Conservation (phyloP, 2,888 invertebrate species). For the Lasioglossum oenotherae region DNA sequence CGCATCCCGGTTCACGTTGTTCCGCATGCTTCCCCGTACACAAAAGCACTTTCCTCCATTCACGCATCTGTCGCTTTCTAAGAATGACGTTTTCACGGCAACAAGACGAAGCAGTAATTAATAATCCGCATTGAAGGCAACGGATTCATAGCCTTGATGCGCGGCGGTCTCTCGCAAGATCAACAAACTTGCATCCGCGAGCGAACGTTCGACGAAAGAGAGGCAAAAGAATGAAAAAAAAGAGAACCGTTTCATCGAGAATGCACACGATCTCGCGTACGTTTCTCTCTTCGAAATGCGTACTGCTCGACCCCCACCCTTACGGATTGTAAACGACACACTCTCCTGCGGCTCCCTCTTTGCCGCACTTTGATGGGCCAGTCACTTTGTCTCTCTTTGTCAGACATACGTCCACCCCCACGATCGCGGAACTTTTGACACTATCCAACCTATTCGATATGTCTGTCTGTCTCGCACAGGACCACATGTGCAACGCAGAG, state of each 20-base stretch:
- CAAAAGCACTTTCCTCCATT: slow-evolving; percentile 63
- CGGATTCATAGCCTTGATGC: slow-evolving; percentile 37
- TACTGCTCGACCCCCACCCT: slow-evolving; percentile 57
- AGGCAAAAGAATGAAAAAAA: slow-evolving; percentile 38
- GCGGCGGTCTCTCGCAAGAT: slow-evolving; percentile 39
- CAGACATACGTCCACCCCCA: slow-evolving; percentile 56
- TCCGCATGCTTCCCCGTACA: slow-evolving; percentile 57
- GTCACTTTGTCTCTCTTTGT: slow-evolving; percentile 52
- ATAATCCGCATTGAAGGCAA: slow-evolving; percentile 25
- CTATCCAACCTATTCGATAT: slow-evolving; percentile 60
- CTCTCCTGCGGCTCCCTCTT: slow-evolving; percentile 50
- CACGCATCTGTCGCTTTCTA: slow-evolving; percentile 53
- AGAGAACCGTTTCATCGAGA: slow-evolving; percentile 47
- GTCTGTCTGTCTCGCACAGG: slow-evolving; percentile 13
- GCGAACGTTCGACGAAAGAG: slow-evolving; percentile 46
- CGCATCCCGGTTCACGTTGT: slow-evolving; percentile 53
- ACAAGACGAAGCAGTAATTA: slow-evolving; percentile 40
- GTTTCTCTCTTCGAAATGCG: slow-evolving; percentile 66
- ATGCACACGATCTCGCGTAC: slow-evolving; percentile 53
- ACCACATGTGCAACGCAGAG: slow-evolving; percentile 51
- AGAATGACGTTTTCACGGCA: slow-evolving; percentile 60
- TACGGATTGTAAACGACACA: slow-evolving; percentile 59
- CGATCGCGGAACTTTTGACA: slow-evolving; percentile 69
- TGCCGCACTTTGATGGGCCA: slow-evolving; percentile 48
- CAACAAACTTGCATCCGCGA: slow-evolving; percentile 52